Evolutionary conservation across 2,113 vertebrate genomes (phyloP).

Genomic region (Lichenostomus cassidix): DNA sequence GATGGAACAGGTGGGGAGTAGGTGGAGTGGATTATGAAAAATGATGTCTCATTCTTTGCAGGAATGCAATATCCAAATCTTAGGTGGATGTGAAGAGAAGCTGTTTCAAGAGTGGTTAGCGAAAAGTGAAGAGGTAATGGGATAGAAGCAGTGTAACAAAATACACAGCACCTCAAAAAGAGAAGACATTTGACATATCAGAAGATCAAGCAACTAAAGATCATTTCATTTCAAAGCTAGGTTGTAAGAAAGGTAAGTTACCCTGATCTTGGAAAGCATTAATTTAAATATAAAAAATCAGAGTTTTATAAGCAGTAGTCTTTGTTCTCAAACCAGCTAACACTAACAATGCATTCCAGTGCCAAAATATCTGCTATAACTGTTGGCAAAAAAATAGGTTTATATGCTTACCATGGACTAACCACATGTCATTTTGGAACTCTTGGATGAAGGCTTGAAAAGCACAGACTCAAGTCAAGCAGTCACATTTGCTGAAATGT

Average conservation of each 20-base stretch:
- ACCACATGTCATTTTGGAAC: neutral
- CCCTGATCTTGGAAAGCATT: neutral
- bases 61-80: neutral
- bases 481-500: neutral
- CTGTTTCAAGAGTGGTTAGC: neutral
- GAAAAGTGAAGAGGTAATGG: neutral
- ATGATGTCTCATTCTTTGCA: constrained; percentile 44
- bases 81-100: constrained; percentile 19
- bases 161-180: neutral
- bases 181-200: neutral
- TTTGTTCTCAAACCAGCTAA: neutral
- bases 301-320: neutral
- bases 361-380: neutral
- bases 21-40: constrained; percentile 43
- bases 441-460: neutral
- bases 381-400: neutral
- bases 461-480: neutral
- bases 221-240: neutral
- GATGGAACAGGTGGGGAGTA: constrained; percentile 65
- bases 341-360: neutral
- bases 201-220: neutral
- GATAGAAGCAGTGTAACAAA: fast-evolving
- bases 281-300: neutral
- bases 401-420: neutral
- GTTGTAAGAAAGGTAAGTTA: neutral